These are phyloP conservation scores for Scrobipalpa atriplicella DNA, from an alignment of 2,888 invertebrate genomes.

Conservation along the genomic window DNA sequence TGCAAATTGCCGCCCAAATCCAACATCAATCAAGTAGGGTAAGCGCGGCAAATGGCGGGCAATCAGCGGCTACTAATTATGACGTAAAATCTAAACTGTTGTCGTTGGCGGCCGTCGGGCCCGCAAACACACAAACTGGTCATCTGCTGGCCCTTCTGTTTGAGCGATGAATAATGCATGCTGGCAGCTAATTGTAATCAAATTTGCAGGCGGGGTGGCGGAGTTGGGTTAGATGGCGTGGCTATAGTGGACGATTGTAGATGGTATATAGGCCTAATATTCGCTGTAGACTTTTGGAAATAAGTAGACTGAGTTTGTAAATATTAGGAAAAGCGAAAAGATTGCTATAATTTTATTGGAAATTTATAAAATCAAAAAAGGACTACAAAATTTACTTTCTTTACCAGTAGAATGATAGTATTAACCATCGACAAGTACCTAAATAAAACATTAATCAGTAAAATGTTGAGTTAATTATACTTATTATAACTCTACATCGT, in stretches of 20 bases:
- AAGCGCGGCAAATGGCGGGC: constrained; percentile 11
- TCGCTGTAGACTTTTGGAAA: too few species aligned
- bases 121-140: constrained; percentile 61
- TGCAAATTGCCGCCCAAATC: constrained; percentile 22
- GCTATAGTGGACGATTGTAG: background rate
- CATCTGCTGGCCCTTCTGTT: constrained; percentile 73
- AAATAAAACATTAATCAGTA: too few species aligned
- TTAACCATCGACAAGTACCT: too few species aligned
- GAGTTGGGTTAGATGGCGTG: constrained; percentile 29
- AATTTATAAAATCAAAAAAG: too few species aligned
- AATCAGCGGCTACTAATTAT: constrained; percentile 23
- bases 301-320: too few species aligned
- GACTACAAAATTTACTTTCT: too few species aligned
- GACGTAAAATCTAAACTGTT: constrained; percentile 39
- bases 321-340: too few species aligned
- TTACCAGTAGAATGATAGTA: too few species aligned
- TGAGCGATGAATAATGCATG: constrained; percentile 79
- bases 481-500: too few species aligned
- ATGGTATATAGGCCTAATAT: background rate
- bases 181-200: constrained; percentile 79
- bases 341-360: too few species aligned
- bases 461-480: too few species aligned
- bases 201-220: constrained; percentile 60
- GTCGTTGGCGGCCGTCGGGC: background rate
- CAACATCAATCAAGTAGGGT: constrained; percentile 15